Evolutionary conservation across 2,888 invertebrate species (phyloP).

Genomic region (Zaprionus obscuricornis): DNA sequence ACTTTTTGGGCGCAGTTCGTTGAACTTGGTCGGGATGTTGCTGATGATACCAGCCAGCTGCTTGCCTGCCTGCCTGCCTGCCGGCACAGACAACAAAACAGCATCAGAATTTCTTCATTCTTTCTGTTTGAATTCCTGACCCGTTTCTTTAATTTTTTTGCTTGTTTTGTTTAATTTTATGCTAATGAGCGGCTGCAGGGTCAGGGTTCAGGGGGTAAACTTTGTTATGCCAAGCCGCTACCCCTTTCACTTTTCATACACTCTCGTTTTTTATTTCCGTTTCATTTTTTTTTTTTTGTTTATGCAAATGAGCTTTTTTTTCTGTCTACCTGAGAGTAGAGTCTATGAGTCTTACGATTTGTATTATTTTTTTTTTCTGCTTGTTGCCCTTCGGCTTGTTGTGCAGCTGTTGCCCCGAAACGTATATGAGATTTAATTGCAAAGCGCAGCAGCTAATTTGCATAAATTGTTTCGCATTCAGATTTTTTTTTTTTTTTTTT

Average conservation of each 20-base stretch:
- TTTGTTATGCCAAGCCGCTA: constrained; percentile 39
- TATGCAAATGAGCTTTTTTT: constrained; percentile 73
- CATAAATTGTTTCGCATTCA: constrained; percentile 56
- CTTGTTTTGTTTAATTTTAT: constrained; percentile 58
- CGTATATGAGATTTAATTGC: constrained; percentile 60
- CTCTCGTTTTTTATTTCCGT: constrained; percentile 43
- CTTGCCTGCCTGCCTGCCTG: too few species aligned
- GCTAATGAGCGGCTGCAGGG: constrained; percentile 70
- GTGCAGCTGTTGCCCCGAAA: constrained; percentile 50
- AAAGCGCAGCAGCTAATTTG: constrained; percentile 56
- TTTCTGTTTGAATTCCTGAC: not conserved
- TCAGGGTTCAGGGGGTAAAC: constrained; percentile 38
- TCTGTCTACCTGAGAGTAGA: constrained; percentile 58
- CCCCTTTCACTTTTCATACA: constrained; percentile 65
- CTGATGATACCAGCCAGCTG: constrained; percentile 39
- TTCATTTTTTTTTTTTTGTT: constrained; percentile 12
- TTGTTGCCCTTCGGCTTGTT: constrained; percentile 16
- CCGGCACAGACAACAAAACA: constrained; percentile 47
- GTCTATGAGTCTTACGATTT: constrained; percentile 25
- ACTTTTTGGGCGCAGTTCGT: constrained; percentile 66
- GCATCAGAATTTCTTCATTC: constrained; percentile 61
- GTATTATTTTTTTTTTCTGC: constrained; percentile 12
- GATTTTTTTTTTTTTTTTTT: constrained; percentile 21
- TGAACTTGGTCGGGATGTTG: constrained; percentile 49
- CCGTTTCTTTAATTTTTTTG: constrained; percentile 10